Percentiles rank a stretch among this genome's conserved stretches.
These are phyloP conservation scores for Corythornis madagascariensis DNA, from an alignment of 2,113 vertebrate species.

Conservation along the genomic window DNA sequence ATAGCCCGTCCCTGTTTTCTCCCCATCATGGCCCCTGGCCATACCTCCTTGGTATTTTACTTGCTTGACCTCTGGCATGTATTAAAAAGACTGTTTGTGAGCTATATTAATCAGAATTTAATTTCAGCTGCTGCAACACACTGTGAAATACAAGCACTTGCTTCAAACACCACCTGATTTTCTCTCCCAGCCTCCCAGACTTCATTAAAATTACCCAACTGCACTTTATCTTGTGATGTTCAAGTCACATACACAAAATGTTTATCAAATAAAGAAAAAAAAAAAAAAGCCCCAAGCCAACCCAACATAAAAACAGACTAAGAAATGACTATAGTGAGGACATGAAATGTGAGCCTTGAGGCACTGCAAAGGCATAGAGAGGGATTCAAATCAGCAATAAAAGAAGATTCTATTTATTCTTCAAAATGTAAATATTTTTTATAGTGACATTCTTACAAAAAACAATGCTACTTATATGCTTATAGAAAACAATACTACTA, in stretches of 20 bases:
- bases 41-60: not conserved
- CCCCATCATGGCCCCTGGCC: not conserved
- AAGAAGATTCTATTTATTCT: not conserved
- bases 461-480: not conserved
- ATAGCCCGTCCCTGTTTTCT: not conserved
- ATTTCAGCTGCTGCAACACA: constrained; percentile 9
- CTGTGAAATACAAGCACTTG: not conserved
- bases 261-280: not conserved
- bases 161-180: not conserved
- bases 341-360: not conserved
- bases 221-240: not conserved
- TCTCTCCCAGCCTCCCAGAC: not conserved
- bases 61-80: not conserved
- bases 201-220: not conserved
- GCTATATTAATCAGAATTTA: constrained; percentile 10
- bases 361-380: not conserved
- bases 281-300: not conserved
- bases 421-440: not conserved
- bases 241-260: not conserved
- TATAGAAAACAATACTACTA: not conserved
- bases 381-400: not conserved
- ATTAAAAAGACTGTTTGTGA: not conserved
- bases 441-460: not conserved
- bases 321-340: not conserved
- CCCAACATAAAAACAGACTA: not conserved